Percentiles rank a stretch among this genome's conserved stretches.
Conservation (phyloP, 2,888 invertebrate species). For the Tetranychus truncatus region DNA sequence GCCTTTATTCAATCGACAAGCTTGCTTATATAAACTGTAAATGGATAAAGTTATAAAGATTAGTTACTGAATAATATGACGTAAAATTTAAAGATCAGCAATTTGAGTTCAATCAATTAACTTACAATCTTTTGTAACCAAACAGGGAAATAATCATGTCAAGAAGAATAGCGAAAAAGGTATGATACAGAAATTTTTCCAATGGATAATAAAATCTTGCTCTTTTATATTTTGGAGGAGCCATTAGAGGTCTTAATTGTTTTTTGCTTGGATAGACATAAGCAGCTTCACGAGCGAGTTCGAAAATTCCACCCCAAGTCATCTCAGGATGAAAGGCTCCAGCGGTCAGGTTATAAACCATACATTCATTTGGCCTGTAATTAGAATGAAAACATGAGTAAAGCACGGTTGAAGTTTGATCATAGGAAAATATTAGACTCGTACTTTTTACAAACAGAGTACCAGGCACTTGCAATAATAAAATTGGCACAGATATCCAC, state of each 20-base stretch:
- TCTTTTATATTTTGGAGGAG: constrained; percentile 1
- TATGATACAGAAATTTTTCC: constrained; percentile 3
- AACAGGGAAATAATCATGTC: background rate
- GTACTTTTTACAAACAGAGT: constrained; percentile 1
- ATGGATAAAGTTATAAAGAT: background rate
- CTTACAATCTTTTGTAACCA: constrained; percentile 7
- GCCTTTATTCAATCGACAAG: background rate
- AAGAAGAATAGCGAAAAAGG: constrained; percentile 1
- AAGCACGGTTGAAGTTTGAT: background rate
- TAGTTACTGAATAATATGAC: background rate
- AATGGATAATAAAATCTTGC: constrained; percentile 3
- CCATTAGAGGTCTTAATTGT: constrained; percentile 5
- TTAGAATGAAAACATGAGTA: background rate
- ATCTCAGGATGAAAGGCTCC: background rate
- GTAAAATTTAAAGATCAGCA: background rate
- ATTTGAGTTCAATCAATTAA: background rate
- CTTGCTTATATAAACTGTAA: background rate
- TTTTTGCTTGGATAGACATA: background rate
- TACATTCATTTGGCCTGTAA: background rate
- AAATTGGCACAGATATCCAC: constrained; percentile 14
- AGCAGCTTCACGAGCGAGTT: background rate
- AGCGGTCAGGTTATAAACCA: constrained; percentile 2
- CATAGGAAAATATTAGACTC: background rate
- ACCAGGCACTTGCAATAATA: constrained; percentile 12
- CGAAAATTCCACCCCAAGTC: background rate